Evolutionary conservation across 2,888 invertebrate genomes (phyloP).

Genomic region (Noctuana brunneofusca): DNA sequence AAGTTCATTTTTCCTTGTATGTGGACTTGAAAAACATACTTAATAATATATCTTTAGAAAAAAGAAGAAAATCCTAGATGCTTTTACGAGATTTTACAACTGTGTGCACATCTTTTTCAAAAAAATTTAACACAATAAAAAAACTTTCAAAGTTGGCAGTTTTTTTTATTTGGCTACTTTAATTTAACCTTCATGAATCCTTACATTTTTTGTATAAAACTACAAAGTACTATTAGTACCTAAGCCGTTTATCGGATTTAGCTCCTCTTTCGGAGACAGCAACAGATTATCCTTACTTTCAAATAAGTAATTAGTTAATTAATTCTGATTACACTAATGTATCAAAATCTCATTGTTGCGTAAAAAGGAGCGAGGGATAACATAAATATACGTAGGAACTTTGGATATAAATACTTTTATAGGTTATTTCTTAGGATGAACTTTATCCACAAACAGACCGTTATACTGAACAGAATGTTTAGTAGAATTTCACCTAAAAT

Average conservation of each 20-base stretch:
- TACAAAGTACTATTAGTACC: background rate
- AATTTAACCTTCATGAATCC: background rate
- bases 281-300: constrained; percentile 9
- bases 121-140: background rate
- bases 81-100: background rate
- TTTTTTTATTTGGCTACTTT: background rate
- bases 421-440: background rate
- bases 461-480: no score
- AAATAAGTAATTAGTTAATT: constrained; percentile 9
- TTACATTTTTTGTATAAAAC: constrained; percentile 9
- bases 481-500: no score
- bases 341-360: constrained; percentile 12
- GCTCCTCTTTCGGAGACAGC: background rate
- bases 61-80: no score
- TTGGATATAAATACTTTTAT: no score
- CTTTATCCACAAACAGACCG: no score
- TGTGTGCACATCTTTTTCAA: background rate
- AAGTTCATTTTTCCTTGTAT: no score
- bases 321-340: constrained; percentile 12
- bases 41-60: no score
- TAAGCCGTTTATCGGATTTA: constrained; percentile 10
- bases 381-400: no score
- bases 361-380: background rate
- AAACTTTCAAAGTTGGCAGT: no score
- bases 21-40: no score